A percentile compares a stretch with the other conserved stretches of the same genome.
These are phyloP conservation scores for Pseudorectes ferrugineus DNA, from an alignment of 2,113 vertebrate species.

Conservation along the genomic window DNA sequence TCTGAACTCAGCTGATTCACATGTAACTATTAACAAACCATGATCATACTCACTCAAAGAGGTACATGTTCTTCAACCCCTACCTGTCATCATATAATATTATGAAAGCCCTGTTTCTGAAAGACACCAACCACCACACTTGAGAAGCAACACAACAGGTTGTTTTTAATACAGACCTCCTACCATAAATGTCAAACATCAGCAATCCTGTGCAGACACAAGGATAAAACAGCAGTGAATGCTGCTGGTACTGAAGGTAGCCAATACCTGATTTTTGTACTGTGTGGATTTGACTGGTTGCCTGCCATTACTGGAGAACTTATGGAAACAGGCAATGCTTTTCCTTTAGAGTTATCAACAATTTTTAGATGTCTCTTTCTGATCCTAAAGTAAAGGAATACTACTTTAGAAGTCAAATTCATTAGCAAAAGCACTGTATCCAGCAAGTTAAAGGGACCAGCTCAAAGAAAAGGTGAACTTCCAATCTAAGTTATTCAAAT, in stretches of 20 bases:
- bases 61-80: neutral
- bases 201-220: neutral
- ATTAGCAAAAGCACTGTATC: neutral
- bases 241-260: neutral
- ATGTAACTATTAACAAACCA: neutral
- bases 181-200: neutral
- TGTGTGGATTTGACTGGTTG: neutral
- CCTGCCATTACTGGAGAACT: neutral
- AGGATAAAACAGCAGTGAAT: neutral
- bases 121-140: neutral
- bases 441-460: neutral
- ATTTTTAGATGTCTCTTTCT: neutral
- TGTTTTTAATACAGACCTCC: neutral
- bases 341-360: neutral
- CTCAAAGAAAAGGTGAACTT: neutral
- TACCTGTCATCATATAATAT: neutral
- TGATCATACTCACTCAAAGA: neutral
- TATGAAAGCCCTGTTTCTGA: neutral
- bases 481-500: neutral
- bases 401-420: neutral
- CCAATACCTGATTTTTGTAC: neutral
- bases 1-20: neutral
- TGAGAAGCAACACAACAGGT: neutral
- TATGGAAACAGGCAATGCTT: neutral
- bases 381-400: neutral